Evolutionary conservation across 2,888 invertebrate genomes (phyloP), one percentile per base, ranked within the genome.

Genomic region (Drosophila mettleri): DNA sequence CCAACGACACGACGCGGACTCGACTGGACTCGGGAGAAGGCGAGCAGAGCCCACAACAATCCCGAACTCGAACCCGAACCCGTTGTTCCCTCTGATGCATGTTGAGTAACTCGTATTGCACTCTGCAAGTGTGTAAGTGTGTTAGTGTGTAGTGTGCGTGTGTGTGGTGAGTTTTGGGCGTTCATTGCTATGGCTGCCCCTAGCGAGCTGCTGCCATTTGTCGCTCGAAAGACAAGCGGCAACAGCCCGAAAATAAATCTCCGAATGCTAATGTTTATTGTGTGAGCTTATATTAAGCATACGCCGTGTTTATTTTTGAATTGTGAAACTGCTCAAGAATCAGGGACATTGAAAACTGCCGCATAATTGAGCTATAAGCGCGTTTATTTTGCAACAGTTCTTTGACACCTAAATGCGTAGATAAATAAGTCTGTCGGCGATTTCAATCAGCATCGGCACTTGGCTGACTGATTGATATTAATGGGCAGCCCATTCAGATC

Each of bases 361-460:
- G 16, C 51, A 64, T 66, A 69, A 80, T 81, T 76, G 64, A 68
- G 61, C 52, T 64, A 66, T 62, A 34, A 67, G 64, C 39, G 41
- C 29, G 41, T 22, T 24, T 59, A 58, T 59, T 64, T 57, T 45
- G 43, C 36, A 43, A 63, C 45, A 68, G 71, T 74, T 79, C 68
- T 77, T 74, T 84, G 71, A 77, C 77, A 70, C 54, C 43, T 39
- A 52, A 29, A 24, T 24, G 34, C 18, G 53, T 52, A 24, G 66
- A 80, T 85, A 57, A 85, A 80, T 72, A 51, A 55, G 57, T 55
- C 60, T 59, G 82, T 64, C 78, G 83, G 67, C 71, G 62, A 48
- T 74, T 71, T 74, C 78, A 83, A 86, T 85, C 86, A 85, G 58
- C 68, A 63, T 73, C 61, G 69, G 55, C 46, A 41, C 43, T 22